A percentile compares a stretch with the other conserved stretches of the same genome.
phyloP scores from a whole-genome alignment of 2,113 vertebrate species.

The Calonectris borealis region DNA sequence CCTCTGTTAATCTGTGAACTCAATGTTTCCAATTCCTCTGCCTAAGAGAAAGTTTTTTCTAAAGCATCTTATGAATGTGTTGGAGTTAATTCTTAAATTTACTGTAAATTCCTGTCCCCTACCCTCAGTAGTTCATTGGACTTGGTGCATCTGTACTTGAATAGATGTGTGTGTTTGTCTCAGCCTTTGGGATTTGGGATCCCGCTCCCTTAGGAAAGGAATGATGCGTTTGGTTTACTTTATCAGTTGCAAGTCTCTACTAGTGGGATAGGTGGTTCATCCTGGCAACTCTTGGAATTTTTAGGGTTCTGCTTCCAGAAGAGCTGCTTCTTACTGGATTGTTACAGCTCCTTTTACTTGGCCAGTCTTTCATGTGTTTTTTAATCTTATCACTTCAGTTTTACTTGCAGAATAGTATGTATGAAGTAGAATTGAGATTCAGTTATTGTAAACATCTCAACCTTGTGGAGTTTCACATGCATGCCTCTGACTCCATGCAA shows the following conservation, averaged over 20 bases:
- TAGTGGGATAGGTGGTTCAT: not conserved
- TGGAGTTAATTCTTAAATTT: not conserved
- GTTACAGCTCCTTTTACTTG: not conserved
- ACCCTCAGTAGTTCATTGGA: not conserved
- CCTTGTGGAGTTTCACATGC: not conserved
- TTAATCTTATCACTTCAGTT: not conserved
- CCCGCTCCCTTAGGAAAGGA: not conserved
- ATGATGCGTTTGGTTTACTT: not conserved
- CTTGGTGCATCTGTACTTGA: not conserved
- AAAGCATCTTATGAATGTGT: not conserved
- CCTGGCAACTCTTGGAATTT: not conserved
- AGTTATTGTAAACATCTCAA: not conserved
- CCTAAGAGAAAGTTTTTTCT: not conserved
- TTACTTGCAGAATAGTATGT: not conserved
- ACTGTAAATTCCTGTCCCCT: not conserved
- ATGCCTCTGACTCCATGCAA: not conserved
- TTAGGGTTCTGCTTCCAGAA: not conserved
- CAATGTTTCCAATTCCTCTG: not conserved
- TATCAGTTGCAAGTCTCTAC: not conserved
- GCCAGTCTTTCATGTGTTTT: not conserved
- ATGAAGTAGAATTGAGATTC: not conserved
- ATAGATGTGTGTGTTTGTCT: not conserved
- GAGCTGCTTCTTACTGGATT: not conserved
- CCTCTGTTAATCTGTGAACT: not conserved
- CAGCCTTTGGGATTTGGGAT: not conserved